Base-by-base conservation (phyloP, 2,888 invertebrate genomes). In the Thera britannica region DNA sequence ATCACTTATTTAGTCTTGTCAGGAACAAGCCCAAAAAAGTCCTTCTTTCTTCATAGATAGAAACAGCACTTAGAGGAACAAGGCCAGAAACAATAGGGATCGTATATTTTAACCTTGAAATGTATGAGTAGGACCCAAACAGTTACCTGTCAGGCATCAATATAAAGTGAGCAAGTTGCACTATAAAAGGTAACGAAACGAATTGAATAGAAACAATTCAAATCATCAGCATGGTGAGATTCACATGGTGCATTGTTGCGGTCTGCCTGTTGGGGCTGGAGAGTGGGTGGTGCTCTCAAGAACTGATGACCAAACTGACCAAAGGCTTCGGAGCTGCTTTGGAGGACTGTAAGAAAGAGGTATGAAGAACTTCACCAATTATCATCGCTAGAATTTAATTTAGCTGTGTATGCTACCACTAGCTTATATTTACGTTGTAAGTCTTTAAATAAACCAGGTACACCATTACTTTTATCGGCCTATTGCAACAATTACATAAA, bases 311-410 rank as follows among this genome's bases (percentile, higher is more conserved):
- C 58, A 88, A 89, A 36, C 62, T 93, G 67, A 83, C 88, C 0
- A 72, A 74, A 1, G 86, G 88, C 0, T 92, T 93, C 58, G 66
- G 77, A 0, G 81, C 80, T 41, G 86, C 78, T 2, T 54, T 90
- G 49, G 83, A 89, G 0, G 72, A 83, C 6, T 93, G 93, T 72
- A 90, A 87, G 68, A 79, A 74, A 58, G 90, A 92, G 84, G 93
- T 92, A 58, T 2, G 9, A 3, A 9, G 8, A 52, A 34, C 12
- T 51, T 3, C 23, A 9, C 52, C 8, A 3, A 34, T 9, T 52
- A 34, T 51, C 41, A 41, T 41, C 5, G 6, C 41, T 51, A 51
- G 2, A 8, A 52, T 52, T 52, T 3, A 3, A 41, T 41, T 7
- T 7, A 4, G 41, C 41, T 4, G 41, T 41, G 7, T 41, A 5